Evolutionary conservation across 1,140 invertebrate genomes (phyloP).

Genomic region (Vanessa atalanta): DNA sequence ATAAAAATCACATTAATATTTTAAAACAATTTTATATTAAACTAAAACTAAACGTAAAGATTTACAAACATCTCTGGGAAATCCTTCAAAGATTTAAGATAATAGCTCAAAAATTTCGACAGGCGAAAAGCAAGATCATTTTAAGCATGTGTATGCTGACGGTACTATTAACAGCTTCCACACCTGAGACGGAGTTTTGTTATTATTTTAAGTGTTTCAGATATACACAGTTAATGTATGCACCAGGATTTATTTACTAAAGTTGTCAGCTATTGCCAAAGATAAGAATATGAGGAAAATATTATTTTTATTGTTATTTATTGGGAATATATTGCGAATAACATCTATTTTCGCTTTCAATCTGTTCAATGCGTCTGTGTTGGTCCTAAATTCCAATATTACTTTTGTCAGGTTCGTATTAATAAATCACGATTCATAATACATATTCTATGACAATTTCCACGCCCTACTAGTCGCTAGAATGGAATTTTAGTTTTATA

Average conservation of each 20-base stretch:
- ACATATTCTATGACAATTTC: not conserved
- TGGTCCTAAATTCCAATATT: constrained; percentile 10
- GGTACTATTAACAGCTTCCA: not conserved
- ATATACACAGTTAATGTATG: not conserved
- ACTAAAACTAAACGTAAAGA: too few species aligned
- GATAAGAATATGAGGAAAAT: not conserved
- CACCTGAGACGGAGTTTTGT: constrained; percentile 6
- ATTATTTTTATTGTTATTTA: constrained; percentile 16
- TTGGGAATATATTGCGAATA: constrained; percentile 11
- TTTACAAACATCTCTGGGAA: too few species aligned
- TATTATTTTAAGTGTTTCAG: constrained; percentile 7
- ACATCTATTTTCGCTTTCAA: constrained; percentile 10
- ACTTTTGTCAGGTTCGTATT: not conserved
- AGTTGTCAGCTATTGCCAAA: not conserved
- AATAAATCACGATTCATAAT: constrained; percentile 2
- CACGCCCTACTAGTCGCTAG: too few species aligned
- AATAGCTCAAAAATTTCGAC: not conserved
- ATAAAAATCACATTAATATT: too few species aligned
- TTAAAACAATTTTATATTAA: too few species aligned
- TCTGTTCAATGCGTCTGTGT: too few species aligned
- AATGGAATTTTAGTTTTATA: too few species aligned
- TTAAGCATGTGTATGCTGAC: not conserved
- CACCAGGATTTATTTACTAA: constrained; percentile 7
- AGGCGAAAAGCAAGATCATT: not conserved
- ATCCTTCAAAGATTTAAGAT: not conserved